Conservation (phyloP, 2,888 invertebrate species). For the Nemotelus nigrinus region DNA sequence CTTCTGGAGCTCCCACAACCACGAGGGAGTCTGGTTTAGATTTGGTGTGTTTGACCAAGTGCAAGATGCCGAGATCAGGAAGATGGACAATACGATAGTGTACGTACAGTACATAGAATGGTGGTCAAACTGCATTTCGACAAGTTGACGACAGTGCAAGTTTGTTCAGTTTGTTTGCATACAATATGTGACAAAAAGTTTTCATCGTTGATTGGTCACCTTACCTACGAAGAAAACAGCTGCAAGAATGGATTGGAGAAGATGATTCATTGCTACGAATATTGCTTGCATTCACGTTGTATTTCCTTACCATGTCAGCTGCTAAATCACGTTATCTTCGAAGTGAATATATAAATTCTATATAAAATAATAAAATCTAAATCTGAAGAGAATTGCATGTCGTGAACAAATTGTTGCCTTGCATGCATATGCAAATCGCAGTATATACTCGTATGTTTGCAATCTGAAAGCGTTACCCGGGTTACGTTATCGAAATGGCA, state of each 20-base stretch:
- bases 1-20: not conserved
- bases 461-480: too few relatives aligned
- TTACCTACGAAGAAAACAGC: too few relatives aligned
- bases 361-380: too few relatives aligned
- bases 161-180: not conserved
- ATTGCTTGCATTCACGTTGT: not conserved
- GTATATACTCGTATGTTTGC: not conserved
- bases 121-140: slow-evolving; percentile 4
- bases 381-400: not conserved
- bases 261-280: too few relatives aligned
- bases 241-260: too few relatives aligned
- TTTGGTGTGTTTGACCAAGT: not conserved
- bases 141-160: not conserved
- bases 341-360: not conserved
- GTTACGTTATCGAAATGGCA: slow-evolving; percentile 2
- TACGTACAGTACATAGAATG: too few relatives aligned
- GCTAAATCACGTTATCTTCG: not conserved
- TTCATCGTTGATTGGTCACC: too few relatives aligned
- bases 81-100: not conserved
- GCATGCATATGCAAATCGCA: slow-evolving; percentile 19
- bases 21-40: not conserved
- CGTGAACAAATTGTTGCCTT: slow-evolving; percentile 2
- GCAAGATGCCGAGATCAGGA: not conserved
- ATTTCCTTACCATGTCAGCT: not conserved
- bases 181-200: slow-evolving; percentile 1